A percentile compares a stretch with the other conserved stretches of the same genome.
Evolutionary conservation across 2,113 vertebrate species (phyloP).

Genomic region (Megaceryle torquata): DNA sequence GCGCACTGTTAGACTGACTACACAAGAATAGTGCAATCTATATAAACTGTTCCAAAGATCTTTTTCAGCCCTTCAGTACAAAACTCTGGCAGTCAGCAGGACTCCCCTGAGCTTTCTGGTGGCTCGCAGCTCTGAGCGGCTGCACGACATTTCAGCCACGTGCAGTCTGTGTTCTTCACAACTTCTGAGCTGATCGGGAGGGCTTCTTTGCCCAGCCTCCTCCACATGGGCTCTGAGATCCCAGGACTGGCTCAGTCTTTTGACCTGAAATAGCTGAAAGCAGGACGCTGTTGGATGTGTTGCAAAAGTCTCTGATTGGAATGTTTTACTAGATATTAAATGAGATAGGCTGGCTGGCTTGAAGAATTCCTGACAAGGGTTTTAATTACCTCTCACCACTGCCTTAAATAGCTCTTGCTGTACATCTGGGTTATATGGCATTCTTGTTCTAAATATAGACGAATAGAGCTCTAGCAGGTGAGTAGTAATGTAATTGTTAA

Average conservation of each 20-base stretch:
- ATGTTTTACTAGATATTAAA: background rate
- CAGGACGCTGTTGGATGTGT: background rate
- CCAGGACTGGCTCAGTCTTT: background rate
- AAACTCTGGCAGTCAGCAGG: background rate
- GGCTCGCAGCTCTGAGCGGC: background rate
- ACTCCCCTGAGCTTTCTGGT: too few relatives aligned
- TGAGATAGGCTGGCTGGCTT: background rate
- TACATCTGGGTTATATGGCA: background rate
- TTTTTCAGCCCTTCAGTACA: background rate
- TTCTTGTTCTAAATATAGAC: constrained; percentile 4
- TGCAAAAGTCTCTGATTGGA: background rate
- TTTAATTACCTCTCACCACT: constrained; percentile 20
- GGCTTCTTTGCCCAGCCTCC: background rate
- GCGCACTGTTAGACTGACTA: background rate
- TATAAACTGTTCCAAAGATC: background rate
- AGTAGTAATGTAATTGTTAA: constrained; percentile 7
- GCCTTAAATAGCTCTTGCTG: background rate
- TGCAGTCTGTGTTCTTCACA: background rate
- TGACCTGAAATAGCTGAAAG: background rate
- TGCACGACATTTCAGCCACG: background rate
- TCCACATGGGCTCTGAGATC: background rate
- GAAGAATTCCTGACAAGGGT: background rate
- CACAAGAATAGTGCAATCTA: background rate
- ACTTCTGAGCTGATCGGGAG: background rate
- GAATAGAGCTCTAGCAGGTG: background rate